phyloP scores from a whole-genome alignment of 2,113 vertebrate species.

The Dromas ardeola region DNA sequence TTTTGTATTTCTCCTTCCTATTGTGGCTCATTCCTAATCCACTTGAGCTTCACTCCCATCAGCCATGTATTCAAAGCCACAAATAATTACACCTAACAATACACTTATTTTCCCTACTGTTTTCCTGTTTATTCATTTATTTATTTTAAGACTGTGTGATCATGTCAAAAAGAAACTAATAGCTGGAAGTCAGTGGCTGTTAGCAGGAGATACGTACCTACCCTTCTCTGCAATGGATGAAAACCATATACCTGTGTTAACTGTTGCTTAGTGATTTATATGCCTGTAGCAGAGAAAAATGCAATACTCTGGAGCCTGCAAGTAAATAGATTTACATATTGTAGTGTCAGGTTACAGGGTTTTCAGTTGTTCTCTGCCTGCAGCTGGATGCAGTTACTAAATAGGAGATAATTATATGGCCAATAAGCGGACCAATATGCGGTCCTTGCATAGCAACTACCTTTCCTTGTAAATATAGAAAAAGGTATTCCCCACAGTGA shows the following conservation, averaged over 20 bases:
- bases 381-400: neutral
- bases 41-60: neutral
- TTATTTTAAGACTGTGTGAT: neutral
- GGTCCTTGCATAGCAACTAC: neutral
- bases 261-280: slow-evolving; percentile 4
- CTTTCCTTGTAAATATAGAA: neutral
- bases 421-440: neutral
- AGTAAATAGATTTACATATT: neutral
- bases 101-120: neutral
- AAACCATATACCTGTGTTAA: neutral
- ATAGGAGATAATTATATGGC: neutral
- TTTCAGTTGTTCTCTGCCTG: neutral
- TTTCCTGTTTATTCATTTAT: neutral
- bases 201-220: neutral
- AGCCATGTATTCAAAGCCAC: neutral
- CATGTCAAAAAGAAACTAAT: neutral
- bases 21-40: neutral
- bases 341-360: neutral
- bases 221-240: neutral
- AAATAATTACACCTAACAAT: neutral
- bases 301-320: neutral
- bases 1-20: neutral
- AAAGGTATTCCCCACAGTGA: neutral
- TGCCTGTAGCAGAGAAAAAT: neutral
- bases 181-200: neutral